phyloP scores from a whole-genome alignment of 2,888 invertebrate genomes.

The Clivina fossor region DNA sequence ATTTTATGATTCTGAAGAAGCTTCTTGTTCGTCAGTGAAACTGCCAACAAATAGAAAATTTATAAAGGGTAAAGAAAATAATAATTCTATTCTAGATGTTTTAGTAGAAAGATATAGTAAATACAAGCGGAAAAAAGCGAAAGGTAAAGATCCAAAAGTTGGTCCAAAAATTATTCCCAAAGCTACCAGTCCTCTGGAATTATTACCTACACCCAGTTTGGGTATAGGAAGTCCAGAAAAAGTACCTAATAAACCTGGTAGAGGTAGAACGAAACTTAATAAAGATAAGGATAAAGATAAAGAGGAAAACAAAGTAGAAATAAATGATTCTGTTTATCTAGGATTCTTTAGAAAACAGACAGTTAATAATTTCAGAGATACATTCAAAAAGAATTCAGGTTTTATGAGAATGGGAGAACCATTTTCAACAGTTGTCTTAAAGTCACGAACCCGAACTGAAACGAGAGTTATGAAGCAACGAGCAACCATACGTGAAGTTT shows the following conservation, averaged over 20 bases:
- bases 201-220: constrained; percentile 67
- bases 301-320: constrained; percentile 53
- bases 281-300: constrained; percentile 51
- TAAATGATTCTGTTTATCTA: constrained; percentile 62
- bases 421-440: constrained; percentile 71
- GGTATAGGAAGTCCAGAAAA: constrained; percentile 44
- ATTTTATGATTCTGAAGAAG: constrained; percentile 67
- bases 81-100: constrained; percentile 66
- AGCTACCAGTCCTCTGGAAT: constrained; percentile 58
- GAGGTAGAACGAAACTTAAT: constrained; percentile 44
- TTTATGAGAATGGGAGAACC: constrained; percentile 61
- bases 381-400: constrained; percentile 66
- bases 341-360: constrained; percentile 70
- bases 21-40: constrained; percentile 66
- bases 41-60: constrained; percentile 57
- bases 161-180: constrained; percentile 61
- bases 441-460: constrained; percentile 75
- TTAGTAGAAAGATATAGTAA: constrained; percentile 67
- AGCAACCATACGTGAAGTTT: constrained; percentile 80
- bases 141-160: constrained; percentile 59
- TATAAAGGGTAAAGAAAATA: constrained; percentile 52
- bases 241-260: constrained; percentile 14
- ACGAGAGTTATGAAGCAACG: constrained; percentile 71
- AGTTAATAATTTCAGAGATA: constrained; percentile 66
- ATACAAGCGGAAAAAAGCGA: constrained; percentile 58